Conservation (phyloP, 2,888 invertebrate species). For the Gasteruption jaculator region DNA sequence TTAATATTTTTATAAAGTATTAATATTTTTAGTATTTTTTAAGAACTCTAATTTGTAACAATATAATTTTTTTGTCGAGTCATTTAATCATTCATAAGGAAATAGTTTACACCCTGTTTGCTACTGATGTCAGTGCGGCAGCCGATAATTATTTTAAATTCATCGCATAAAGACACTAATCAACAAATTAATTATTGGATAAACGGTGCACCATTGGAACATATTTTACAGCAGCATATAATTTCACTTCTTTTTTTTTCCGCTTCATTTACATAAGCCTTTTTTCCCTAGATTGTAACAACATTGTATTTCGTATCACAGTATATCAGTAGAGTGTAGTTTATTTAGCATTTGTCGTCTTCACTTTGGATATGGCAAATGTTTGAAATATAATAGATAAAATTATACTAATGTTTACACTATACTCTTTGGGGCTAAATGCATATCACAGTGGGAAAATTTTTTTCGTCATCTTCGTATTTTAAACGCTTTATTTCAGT, state of each 20-base stretch:
- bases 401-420: constrained; percentile 49
- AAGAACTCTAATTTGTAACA: too few species aligned
- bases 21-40: too few species aligned
- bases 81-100: too few species aligned
- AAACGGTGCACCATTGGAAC: constrained; percentile 35
- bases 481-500: constrained; percentile 32
- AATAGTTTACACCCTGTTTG: too few species aligned
- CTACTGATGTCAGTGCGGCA: too few species aligned
- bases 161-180: constrained; percentile 39
- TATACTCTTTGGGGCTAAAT: constrained; percentile 50
- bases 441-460: constrained; percentile 49
- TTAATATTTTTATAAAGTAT: too few species aligned
- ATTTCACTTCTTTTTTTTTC: constrained; percentile 17
- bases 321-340: constrained; percentile 45
- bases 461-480: too few species aligned
- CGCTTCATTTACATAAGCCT: constrained; percentile 31
- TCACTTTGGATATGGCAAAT: constrained; percentile 49
- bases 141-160: too few species aligned
- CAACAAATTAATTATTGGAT: constrained; percentile 38
- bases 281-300: constrained; percentile 44
- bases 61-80: too few species aligned
- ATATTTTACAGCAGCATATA: constrained; percentile 15
- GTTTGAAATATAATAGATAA: constrained; percentile 47
- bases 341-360: constrained; percentile 43
- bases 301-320: constrained; percentile 49